These are phyloP conservation scores for Malurus leucopterus DNA, from an alignment of 2,797 vertebrate genomes.

Conservation along the genomic window DNA sequence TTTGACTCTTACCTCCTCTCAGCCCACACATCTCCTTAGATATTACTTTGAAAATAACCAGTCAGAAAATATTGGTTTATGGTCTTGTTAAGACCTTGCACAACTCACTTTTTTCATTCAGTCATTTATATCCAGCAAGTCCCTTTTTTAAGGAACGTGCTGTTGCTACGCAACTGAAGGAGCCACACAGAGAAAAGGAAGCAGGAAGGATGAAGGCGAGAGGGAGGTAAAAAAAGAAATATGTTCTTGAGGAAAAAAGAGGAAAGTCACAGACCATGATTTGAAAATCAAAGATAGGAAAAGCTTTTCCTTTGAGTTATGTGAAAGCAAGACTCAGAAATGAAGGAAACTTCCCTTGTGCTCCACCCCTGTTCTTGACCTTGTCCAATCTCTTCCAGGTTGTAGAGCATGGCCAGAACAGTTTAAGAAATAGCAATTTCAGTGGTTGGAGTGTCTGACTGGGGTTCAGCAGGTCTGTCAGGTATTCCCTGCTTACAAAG, in stretches of 20 bases:
- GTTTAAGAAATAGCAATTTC: neutral
- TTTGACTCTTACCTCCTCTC: neutral
- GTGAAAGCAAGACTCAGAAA: neutral
- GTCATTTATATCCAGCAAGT: neutral
- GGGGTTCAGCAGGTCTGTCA: neutral
- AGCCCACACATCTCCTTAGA: neutral
- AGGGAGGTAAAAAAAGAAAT: conserved; percentile 17
- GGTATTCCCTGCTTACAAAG: neutral
- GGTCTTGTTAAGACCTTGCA: neutral
- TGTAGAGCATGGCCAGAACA: neutral
- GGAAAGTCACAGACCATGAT: neutral
- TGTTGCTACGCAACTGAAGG: conserved; percentile 48
- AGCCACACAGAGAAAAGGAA: neutral
- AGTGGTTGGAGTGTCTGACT: neutral
- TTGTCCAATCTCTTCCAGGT: neutral
- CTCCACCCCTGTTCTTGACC: neutral
- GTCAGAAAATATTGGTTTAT: neutral
- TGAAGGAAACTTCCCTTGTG: neutral
- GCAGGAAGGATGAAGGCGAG: neutral
- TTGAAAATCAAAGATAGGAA: neutral
- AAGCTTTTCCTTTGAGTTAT: neutral
- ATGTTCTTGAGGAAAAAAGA: neutral
- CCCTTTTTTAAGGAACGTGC: neutral
- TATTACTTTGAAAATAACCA: neutral
- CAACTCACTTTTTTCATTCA: conserved; percentile 2